Conservation (phyloP, 2,888 invertebrate species). For the Pseudococcus jackbeardsleyi region DNA sequence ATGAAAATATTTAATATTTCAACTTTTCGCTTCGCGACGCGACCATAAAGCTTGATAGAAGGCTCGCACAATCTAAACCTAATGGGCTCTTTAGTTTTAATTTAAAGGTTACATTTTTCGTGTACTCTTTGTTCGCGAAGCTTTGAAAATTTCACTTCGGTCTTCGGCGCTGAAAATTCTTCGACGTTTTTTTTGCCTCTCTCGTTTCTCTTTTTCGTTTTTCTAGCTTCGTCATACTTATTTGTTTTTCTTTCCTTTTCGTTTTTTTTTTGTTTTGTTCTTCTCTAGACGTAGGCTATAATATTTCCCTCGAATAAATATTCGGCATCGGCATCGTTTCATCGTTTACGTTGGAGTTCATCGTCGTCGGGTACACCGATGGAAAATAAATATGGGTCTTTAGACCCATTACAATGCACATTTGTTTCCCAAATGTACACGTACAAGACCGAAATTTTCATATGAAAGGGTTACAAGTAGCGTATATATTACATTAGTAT, state of each 20-base stretch:
- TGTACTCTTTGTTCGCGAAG: neutral
- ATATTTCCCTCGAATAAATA: neutral
- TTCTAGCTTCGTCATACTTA: neutral
- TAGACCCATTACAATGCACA: neutral
- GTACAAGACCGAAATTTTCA: neutral
- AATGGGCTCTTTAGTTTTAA: conserved; percentile 23
- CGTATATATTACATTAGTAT: conserved; percentile 14
- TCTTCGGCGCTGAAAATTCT: neutral
- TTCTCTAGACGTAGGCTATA: neutral
- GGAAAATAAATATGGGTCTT: neutral
- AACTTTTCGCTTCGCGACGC: conserved; percentile 13
- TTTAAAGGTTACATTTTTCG: conserved; percentile 7
- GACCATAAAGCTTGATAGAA: neutral
- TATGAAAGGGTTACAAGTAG: neutral
- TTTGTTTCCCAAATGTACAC: neutral
- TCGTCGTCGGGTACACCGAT: neutral
- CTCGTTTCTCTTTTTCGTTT: neutral
- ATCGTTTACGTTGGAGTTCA: neutral
- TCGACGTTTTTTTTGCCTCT: neutral
- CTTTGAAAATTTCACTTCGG: neutral
- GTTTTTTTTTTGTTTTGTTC: neutral
- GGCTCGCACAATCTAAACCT: conserved; percentile 3
- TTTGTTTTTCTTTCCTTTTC: neutral
- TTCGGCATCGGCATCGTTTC: neutral
- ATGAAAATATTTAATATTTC: conserved; percentile 32